A percentile compares a stretch with the other conserved stretches of the same genome.
Conservation (phyloP, 1,140 invertebrate genomes). For the Tetranychus urticae region DNA sequence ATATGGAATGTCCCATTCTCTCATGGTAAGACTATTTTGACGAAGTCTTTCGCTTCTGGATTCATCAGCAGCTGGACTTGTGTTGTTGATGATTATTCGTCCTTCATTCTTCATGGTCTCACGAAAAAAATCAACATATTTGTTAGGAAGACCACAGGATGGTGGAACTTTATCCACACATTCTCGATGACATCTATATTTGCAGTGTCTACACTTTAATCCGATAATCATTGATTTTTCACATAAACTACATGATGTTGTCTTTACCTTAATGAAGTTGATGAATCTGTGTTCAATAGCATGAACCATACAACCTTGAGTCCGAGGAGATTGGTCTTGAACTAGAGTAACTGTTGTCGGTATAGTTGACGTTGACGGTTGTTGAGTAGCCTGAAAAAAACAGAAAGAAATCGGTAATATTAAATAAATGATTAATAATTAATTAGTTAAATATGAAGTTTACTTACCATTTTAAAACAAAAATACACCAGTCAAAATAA, state of each 20-base stretch:
- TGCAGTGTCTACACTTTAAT: conserved; percentile 80
- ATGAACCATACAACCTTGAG: conserved; percentile 47
- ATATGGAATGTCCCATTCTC: conserved; percentile 94
- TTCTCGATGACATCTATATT: conserved; percentile 75
- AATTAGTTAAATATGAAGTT: too few relatives aligned
- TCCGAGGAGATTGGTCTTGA: conserved; percentile 29
- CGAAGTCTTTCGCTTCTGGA: conserved; percentile 12
- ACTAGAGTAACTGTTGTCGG: too few relatives aligned
- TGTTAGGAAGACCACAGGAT: conserved; percentile 62
- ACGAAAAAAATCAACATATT: conserved; percentile 45
- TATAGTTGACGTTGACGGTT: too few relatives aligned
- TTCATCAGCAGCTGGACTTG: background rate
- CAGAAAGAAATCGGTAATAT: too few relatives aligned
- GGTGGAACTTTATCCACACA: conserved; percentile 72
- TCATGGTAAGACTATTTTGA: conserved; percentile 33
- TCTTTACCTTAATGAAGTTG: conserved; percentile 61
- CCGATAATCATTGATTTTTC: conserved; percentile 73
- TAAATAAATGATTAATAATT: too few relatives aligned
- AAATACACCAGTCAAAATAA: too few relatives aligned
- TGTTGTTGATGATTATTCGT: background rate
- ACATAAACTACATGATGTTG: conserved; percentile 51
- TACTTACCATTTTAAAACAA: too few relatives aligned
- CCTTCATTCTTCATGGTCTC: background rate
- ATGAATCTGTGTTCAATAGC: conserved; percentile 71
- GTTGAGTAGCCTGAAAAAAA: too few relatives aligned